These are phyloP conservation scores for Odontomachus brunneus DNA, from an alignment of 1,140 invertebrate genomes.

Conservation along the genomic window DNA sequence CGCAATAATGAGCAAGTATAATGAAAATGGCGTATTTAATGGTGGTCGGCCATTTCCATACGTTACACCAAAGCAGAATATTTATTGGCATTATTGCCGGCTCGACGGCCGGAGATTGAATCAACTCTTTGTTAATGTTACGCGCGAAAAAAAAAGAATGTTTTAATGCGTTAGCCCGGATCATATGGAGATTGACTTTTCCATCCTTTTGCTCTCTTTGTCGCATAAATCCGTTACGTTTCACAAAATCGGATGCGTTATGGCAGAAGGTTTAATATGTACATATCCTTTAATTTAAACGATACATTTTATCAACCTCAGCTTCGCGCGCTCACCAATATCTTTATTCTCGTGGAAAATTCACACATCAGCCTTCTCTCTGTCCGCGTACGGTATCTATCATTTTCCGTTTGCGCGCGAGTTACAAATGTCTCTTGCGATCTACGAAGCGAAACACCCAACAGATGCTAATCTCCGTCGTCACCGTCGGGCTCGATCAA, in stretches of 20 bases:
- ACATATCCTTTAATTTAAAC: neutral
- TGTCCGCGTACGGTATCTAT: too few relatives aligned
- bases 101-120: slow-evolving; percentile 10
- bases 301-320: neutral
- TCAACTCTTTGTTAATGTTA: slow-evolving; percentile 44
- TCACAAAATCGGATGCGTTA: neutral
- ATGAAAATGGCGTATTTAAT: slow-evolving; percentile 68
- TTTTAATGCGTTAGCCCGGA: too few relatives aligned
- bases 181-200: too few relatives aligned
- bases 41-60: slow-evolving; percentile 38
- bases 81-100: slow-evolving; percentile 59
- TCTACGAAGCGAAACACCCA: neutral
- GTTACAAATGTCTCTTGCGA: neutral
- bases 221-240: neutral
- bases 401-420: neutral
- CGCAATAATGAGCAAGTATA: slow-evolving; percentile 60
- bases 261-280: neutral
- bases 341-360: neutral
- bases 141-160: neutral
- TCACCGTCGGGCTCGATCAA: neutral
- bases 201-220: neutral
- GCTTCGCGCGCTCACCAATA: neutral
- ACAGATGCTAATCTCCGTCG: neutral
- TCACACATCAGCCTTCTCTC: neutral
- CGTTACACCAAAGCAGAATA: slow-evolving; percentile 37